Evolutionary conservation across 2,888 invertebrate species (phyloP), one percentile per base, ranked within the genome.

Genomic region (Epistrophella euchroma): DNA sequence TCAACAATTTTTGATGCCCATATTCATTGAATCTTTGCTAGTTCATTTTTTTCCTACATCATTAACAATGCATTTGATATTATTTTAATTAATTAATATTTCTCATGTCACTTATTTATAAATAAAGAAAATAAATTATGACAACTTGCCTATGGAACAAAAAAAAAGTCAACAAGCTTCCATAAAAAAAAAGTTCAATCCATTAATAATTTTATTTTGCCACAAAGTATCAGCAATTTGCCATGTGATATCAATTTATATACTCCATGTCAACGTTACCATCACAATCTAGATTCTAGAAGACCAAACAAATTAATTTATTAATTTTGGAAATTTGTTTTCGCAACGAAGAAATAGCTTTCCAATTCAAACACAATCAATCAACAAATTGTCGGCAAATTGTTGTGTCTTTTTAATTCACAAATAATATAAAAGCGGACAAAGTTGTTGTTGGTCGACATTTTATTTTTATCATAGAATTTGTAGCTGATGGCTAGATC

Each of bases 381-480:
- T 85, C 76, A 81, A 32, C 19, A 72, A 66, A 68, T 85, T 71
- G 28, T 28, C 47, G 47, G 50, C 60, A 74, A 80, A 76, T 85
- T 66, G 71, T 60, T 76, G 52, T 85, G 76, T 80, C 76, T 73
- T 80, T 76, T 76, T n/a, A 47, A 71, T 76, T 76, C 43, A 47
- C 72, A 70, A 72, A 32, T 32, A 32, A 32, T 9, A 32, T 7
- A 62, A 74, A 15, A 1, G 15, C 22, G 19, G 17, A 32, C 52
- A 35, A 11, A 60, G 17, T 47, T 50, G 50, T 13, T 50, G 25
- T 37, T 25, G 64, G 71, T 79, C 74, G 62, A 66, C 58, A 45
- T 64, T 70, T 52, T 22, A 1, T 50, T 28, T 40, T 50, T 35
- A 68, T 74, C 52, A 45, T 22, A 66, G 1, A 32, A 32, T 7